Conservation (phyloP, 1,140 invertebrate genomes). For the Drosophila tsacasi region DNA sequence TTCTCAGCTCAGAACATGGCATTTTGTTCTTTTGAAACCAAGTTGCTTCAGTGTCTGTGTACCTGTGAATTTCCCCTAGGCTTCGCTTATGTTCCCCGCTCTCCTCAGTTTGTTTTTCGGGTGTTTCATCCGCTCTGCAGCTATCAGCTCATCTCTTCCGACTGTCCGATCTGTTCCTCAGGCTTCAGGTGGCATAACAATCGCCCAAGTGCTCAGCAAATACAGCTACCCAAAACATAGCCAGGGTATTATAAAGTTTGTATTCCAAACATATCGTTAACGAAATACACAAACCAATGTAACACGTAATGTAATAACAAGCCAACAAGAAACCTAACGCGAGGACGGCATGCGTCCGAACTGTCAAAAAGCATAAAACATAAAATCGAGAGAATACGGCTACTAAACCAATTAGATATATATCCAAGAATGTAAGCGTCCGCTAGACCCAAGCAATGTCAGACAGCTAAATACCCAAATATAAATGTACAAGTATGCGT, state of each 20-base stretch:
- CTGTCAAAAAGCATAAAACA: slow-evolving; percentile 18
- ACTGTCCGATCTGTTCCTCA: slow-evolving; percentile 30
- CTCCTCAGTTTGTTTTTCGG: background rate
- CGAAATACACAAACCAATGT: slow-evolving; percentile 70
- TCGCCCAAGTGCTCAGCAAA: slow-evolving; percentile 55
- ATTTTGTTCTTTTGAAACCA: slow-evolving; percentile 21
- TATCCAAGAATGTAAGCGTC: slow-evolving; percentile 44
- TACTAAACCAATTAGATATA: slow-evolving; percentile 66
- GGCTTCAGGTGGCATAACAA: slow-evolving; percentile 39
- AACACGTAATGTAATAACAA: slow-evolving; percentile 46
- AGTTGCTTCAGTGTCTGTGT: slow-evolving; percentile 59
- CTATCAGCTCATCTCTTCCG: slow-evolving; percentile 10
- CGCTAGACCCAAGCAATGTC: slow-evolving; percentile 24
- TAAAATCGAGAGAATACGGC: slow-evolving; percentile 23
- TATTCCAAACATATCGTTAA: slow-evolving; percentile 83
- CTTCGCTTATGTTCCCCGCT: slow-evolving; percentile 9
- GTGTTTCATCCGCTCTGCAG: slow-evolving; percentile 12
- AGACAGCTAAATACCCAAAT: slow-evolving; percentile 24
- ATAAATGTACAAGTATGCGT: slow-evolving; percentile 11
- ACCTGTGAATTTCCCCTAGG: slow-evolving; percentile 32
- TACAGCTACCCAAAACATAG: slow-evolving; percentile 64
- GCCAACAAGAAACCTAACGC: slow-evolving; percentile 22
- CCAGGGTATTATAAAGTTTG: slow-evolving; percentile 78
- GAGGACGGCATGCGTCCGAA: slow-evolving; percentile 33
- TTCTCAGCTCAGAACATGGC: slow-evolving; percentile 27